These are phyloP conservation scores for Scaptodrosophila latifasciaeformis DNA, from an alignment of 2,888 invertebrate species.

Conservation along the genomic window DNA sequence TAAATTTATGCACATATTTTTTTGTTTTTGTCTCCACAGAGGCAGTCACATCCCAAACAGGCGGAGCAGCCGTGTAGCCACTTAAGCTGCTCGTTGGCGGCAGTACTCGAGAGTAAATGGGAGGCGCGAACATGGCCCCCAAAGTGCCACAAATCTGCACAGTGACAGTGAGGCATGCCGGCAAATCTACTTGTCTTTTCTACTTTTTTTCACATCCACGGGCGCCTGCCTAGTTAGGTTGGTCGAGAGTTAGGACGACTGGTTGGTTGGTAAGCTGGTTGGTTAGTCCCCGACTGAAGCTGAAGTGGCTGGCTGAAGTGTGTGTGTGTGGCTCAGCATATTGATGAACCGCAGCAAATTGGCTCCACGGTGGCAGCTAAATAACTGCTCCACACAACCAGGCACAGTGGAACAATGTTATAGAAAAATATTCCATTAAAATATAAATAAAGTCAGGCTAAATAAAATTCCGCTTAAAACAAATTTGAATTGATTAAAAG, in stretches of 20 bases:
- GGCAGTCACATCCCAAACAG: neutral
- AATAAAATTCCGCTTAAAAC: no score
- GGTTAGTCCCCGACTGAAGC: neutral
- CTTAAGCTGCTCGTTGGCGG: constrained; percentile 50
- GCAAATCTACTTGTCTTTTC: no score
- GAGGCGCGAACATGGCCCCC: constrained; percentile 3
- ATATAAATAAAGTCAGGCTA: no score
- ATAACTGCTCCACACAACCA: constrained; percentile 21
- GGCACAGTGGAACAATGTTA: constrained; percentile 36
- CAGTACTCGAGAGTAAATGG: neutral
- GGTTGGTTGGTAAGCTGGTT: constrained; percentile 28
- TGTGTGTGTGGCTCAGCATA: constrained; percentile 55
- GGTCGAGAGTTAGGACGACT: no score
- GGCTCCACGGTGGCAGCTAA: constrained; percentile 47
- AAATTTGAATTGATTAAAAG: no score
- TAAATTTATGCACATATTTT: constrained; percentile 69
- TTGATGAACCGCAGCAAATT: constrained; percentile 70
- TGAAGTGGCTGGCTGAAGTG: constrained; percentile 14
- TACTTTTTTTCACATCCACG: no score
- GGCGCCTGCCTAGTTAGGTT: constrained; percentile 3
- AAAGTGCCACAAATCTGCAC: constrained; percentile 29
- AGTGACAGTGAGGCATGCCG: constrained; percentile 11
- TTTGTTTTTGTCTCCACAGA: constrained; percentile 15
- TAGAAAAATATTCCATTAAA: neutral
- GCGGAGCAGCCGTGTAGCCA: constrained; percentile 49